phyloP scores from a whole-genome alignment of 2,113 vertebrate species.

The Sphaerodactylus townsendi region DNA sequence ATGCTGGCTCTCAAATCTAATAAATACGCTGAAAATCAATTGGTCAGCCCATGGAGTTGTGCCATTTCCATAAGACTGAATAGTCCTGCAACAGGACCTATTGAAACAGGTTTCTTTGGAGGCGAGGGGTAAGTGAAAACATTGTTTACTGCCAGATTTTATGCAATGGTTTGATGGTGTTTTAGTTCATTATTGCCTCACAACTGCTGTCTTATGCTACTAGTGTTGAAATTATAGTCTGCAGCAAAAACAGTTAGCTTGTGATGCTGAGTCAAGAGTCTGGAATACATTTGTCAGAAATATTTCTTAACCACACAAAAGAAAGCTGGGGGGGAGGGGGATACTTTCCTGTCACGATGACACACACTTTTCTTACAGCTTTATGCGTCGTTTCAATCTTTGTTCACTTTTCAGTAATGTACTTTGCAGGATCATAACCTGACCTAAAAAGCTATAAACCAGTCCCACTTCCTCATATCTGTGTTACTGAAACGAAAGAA shows the following conservation, averaged over 20 bases:
- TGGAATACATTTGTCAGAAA: background rate
- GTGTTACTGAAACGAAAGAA: background rate
- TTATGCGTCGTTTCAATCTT: background rate
- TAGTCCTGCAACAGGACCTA: background rate
- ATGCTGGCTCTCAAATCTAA: too few species aligned
- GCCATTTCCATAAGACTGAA: background rate
- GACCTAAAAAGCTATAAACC: background rate
- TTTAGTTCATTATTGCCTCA: background rate
- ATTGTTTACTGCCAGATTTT: background rate
- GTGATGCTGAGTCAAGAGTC: background rate
- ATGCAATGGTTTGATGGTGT: background rate
- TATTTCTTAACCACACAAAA: background rate
- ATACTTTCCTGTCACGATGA: background rate
- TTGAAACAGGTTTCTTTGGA: background rate
- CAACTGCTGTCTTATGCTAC: background rate
- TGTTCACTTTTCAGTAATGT: background rate
- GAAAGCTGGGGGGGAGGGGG: background rate
- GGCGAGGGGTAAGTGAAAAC: background rate
- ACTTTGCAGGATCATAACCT: background rate
- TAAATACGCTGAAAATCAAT: too few species aligned
- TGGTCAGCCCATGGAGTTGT: too few species aligned
- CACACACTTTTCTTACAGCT: background rate
- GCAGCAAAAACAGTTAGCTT: background rate
- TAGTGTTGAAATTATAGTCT: background rate
- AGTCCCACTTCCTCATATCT: constrained; percentile 5